Percentiles rank a stretch among this genome's conserved stretches.
Conservation (phyloP, 1,140 invertebrate species). For the Dendrolimus punctatus region DNA sequence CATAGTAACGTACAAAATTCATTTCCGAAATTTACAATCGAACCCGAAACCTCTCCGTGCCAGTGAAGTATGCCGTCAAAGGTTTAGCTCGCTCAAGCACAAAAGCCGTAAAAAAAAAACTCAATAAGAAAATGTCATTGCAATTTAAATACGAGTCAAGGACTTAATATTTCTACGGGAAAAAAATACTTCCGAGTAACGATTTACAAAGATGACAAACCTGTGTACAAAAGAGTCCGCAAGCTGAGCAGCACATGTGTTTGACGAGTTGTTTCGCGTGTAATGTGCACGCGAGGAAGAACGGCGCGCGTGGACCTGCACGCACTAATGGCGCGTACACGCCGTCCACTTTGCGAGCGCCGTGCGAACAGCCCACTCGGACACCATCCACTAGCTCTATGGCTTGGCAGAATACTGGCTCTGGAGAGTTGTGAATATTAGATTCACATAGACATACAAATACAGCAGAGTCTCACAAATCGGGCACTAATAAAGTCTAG, state of each 20-base stretch:
- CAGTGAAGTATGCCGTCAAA: too few relatives aligned
- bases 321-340: constrained; percentile 76
- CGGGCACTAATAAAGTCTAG: too few relatives aligned
- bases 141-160: too few relatives aligned
- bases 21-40: too few relatives aligned
- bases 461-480: too few relatives aligned
- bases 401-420: constrained; percentile 74
- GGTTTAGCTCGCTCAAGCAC: too few relatives aligned
- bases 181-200: neutral
- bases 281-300: constrained; percentile 86
- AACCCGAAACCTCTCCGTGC: too few relatives aligned
- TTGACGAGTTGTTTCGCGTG: constrained; percentile 83
- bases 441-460: too few relatives aligned
- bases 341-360: constrained; percentile 73
- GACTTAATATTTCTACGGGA: neutral
- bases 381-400: constrained; percentile 86
- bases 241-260: constrained; percentile 93
- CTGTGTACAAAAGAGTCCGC: constrained; percentile 93
- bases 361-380: constrained; percentile 86
- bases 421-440: constrained; percentile 16
- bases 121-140: too few relatives aligned
- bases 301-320: constrained; percentile 86
- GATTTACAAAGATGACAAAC: constrained; percentile 53
- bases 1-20: too few relatives aligned
- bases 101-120: too few relatives aligned